Evolutionary conservation across 2,797 vertebrate genomes (phyloP), one percentile per base, ranked within the genome.

Genomic region (Rhinophrynus dorsalis): DNA sequence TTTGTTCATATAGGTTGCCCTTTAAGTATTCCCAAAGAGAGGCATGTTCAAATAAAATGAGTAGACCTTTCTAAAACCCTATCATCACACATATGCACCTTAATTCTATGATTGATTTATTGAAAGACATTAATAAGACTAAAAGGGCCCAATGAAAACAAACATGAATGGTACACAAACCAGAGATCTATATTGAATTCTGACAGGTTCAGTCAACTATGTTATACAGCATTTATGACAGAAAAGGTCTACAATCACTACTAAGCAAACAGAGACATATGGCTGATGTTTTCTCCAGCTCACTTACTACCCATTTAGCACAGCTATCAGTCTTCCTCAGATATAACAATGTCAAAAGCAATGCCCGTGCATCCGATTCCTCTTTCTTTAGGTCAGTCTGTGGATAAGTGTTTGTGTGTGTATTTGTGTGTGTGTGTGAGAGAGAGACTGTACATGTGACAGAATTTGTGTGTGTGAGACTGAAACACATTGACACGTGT

Each of bases 251-350:
- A 47, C 37, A 44, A 52, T 62, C 57, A 61, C 37, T 61, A 33
- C 50, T 70, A 48, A 70, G 38, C 58, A 70, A 70, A 70, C 38
- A 69, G 35, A 61, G 57, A 61, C 67, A 70, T 70, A 62, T 55
- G 58, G 58, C 58, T 33, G 40, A 17, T 55, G 27, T 45, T 62
- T 37, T 18, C 35, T 62, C 38, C 38, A n/a, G 29, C 50, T 55
- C 58, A 54, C 58, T 70, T 55, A 62, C 58, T 62, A 50, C 58
- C 38, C 57, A 69, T 70, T 47, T 70, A 70, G 50, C 30, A 33
- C 59, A 32, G 23, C 50, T 62, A 70, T 70, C 38, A 21, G 32
- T 70, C 57, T 52, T 69, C 57, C 61, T 69, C 57, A 18, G 27
- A 32, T 23, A 32, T 13, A 33, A 48, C 47, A 59, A 69, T 54